Evolutionary conservation across 1,140 invertebrate genomes (phyloP).

Genomic region (Batillaria attramentaria): DNA sequence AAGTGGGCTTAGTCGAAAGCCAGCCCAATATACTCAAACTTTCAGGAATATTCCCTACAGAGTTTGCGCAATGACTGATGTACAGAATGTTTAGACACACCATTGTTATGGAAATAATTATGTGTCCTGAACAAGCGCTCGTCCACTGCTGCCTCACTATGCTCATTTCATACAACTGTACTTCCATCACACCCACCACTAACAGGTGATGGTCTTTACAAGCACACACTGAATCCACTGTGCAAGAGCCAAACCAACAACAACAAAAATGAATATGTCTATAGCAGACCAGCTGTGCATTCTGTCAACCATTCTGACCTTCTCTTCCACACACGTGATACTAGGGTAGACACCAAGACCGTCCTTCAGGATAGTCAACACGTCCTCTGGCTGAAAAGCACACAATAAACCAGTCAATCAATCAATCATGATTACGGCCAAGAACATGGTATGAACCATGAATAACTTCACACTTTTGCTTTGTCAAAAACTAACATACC

Average conservation of each 20-base stretch:
- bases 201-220: not conserved
- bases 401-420: no score
- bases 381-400: slow-evolving; percentile 8
- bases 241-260: not conserved
- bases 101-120: not conserved
- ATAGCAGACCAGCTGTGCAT: not conserved
- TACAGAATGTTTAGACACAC: not conserved
- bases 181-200: not conserved
- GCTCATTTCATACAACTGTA: not conserved
- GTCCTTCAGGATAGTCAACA: not conserved
- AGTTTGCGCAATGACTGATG: no score
- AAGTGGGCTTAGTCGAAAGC: no score
- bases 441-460: no score
- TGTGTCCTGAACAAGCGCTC: no score
- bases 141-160: no score
- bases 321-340: not conserved
- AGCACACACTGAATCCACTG: not conserved
- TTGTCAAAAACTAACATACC: not conserved
- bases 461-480: no score
- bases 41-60: no score
- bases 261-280: not conserved
- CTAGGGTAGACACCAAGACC: slow-evolving; percentile 7
- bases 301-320: no score
- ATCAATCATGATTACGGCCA: no score
- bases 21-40: no score